Base-by-base conservation (phyloP, 1,140 invertebrate genomes). In the Aporrectodea caliginosa region DNA sequence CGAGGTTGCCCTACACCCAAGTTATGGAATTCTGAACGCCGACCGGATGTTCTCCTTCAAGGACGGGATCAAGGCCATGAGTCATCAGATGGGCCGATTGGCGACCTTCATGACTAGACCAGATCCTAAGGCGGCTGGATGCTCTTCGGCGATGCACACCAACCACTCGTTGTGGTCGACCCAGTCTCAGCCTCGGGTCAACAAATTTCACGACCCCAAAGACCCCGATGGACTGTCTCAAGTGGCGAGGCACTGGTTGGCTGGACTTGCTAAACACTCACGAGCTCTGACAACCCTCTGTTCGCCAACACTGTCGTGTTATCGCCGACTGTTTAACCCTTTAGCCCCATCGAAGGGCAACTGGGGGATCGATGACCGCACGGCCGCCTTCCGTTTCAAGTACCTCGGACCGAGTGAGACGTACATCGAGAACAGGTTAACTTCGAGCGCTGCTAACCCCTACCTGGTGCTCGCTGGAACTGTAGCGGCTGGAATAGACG, bases 21-120 rank as follows among this genome's bases (percentile, higher is more conserved):
- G 22, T 14, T 34, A 32, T 75, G 81, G 81, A 16, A 78, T 82
- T 2, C 33, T 68, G 1, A 22, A 68, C 22, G 75, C 76, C 14
- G 81, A 82, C 31, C 68, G 68, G n/a, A 35, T 33, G 22, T 82
- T 82, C 73, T 68, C 27, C 33, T 34, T 78, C 16, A 82, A 82
- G 68, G 69, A 81, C 33, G 77, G 27, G 35, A 33, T 79, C 16
- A 81, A 80, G 73, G 81, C 82, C 58, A 80, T 82, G 2, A 29
- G 69, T 27, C 32, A 27, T n/a, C 68, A 73, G 33, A 29, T 76
- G 22, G 34, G 75, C 22, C 35, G 69, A 30, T 70, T 34, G 31
- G 80, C 78, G 1, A 77, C 77, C 16, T 82, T 82, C 34, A 82
- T 82, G 81, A 58, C 81, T 2, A 79, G 79, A 70, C 81, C 81